Conservation (phyloP, 2,113 vertebrate genomes). For the Coptodon rendalli region DNA sequence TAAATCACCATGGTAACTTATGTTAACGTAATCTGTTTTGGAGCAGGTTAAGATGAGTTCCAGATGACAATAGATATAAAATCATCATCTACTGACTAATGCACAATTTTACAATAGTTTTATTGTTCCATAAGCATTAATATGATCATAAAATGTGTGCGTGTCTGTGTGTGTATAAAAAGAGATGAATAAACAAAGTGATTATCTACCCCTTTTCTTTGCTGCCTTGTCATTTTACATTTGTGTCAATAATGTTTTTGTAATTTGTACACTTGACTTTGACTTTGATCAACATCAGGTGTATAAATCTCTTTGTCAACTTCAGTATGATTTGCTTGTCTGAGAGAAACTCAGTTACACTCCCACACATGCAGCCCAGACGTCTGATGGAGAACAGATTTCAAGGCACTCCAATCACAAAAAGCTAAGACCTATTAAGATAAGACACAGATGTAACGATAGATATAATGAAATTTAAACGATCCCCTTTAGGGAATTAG, state of each 20-base stretch:
- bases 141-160: no score
- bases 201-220: not conserved
- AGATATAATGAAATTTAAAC: conserved; percentile 49
- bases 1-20: no score
- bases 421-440: conserved; percentile 44
- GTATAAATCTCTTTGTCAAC: conserved; percentile 28
- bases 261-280: conserved; percentile 13
- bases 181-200: not conserved
- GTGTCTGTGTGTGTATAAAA: not conserved
- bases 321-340: not conserved
- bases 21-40: no score
- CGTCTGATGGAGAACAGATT: not conserved
- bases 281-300: conserved; percentile 56
- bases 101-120: no score
- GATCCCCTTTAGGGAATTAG: conserved; percentile 38
- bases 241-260: conserved; percentile 15
- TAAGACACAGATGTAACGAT: conserved; percentile 46
- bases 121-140: no score
- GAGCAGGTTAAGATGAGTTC: no score
- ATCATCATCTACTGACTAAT: no score
- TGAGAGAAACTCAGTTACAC: not conserved
- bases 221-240: conserved; percentile 4
- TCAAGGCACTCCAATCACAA: conserved; percentile 26
- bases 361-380: conserved; percentile 2
- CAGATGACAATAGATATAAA: no score